Evolutionary conservation across 2,888 invertebrate genomes (phyloP).

Genomic region (Merodon equestris): DNA sequence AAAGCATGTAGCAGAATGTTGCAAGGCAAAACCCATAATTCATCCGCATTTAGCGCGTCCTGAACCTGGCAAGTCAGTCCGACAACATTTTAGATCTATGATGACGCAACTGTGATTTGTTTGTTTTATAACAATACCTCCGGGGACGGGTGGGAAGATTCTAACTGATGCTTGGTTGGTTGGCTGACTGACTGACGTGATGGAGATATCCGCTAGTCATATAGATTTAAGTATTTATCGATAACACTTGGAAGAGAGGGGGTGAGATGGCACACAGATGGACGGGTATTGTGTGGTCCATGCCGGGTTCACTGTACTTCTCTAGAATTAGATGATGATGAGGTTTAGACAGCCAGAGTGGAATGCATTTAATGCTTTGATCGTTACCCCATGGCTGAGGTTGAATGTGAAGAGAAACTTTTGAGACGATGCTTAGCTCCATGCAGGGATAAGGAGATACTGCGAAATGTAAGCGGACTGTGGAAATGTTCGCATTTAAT

Average conservation of each 20-base stretch:
- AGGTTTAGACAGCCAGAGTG: too few relatives aligned
- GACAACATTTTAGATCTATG: not conserved
- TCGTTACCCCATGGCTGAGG: too few relatives aligned
- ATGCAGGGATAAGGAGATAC: too few relatives aligned
- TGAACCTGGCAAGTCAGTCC: not conserved
- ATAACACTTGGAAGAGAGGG: conserved; percentile 1
- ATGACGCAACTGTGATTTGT: conserved; percentile 25
- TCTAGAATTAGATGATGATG: too few relatives aligned
- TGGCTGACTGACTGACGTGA: conserved; percentile 22
- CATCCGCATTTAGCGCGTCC: conserved; percentile 35
- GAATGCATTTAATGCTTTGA: too few relatives aligned
- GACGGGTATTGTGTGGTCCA: too few relatives aligned
- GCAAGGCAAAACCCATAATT: conserved; percentile 30
- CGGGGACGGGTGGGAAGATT: conserved; percentile 15
- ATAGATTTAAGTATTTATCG: conserved; percentile 28
- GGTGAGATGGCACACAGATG: too few relatives aligned
- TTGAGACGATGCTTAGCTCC: too few relatives aligned
- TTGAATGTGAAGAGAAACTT: too few relatives aligned
- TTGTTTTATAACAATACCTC: conserved; percentile 23
- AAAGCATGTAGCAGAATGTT: conserved; percentile 18
- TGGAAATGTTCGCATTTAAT: too few relatives aligned
- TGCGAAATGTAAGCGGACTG: too few relatives aligned
- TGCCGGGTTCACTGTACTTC: too few relatives aligned
- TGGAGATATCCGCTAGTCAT: conserved; percentile 1
- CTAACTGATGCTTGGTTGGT: not conserved